Conservation (phyloP, 2,888 invertebrate species). For the Aphodius sticticus region DNA sequence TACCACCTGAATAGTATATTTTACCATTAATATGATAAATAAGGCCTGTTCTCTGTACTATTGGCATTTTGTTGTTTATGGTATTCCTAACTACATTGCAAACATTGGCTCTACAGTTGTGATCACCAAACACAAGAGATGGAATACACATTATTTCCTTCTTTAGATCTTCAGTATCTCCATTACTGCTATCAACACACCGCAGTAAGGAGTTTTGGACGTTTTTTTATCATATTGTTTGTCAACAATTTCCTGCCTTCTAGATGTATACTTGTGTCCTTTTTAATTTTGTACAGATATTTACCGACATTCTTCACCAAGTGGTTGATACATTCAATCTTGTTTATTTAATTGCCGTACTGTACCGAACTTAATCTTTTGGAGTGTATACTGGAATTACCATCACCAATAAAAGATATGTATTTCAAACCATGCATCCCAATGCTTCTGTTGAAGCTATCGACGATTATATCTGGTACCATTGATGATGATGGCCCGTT, state of each 20-base stretch:
- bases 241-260: slow-evolving; percentile 8
- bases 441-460: slow-evolving; percentile 46
- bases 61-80: not conserved
- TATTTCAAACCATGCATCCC: slow-evolving; percentile 41
- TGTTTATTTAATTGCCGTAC: too few species aligned
- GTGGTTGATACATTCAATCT: too few species aligned
- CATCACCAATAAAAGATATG: not conserved
- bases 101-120: not conserved
- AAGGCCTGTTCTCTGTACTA: not conserved
- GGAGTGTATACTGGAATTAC: too few species aligned
- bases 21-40: not conserved
- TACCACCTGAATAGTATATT: not conserved
- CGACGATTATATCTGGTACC: slow-evolving; percentile 47
- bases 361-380: too few species aligned
- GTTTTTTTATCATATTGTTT: not conserved
- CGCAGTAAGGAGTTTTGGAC: slow-evolving; percentile 8
- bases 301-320: not conserved
- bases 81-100: slow-evolving; percentile 15
- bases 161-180: not conserved
- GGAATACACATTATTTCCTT: not conserved
- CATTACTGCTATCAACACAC: not conserved
- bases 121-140: slow-evolving; percentile 14
- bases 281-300: slow-evolving; percentile 13
- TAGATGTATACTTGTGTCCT: not conserved
- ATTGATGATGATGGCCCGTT: slow-evolving; percentile 45